phyloP scores from a whole-genome alignment of 2,113 vertebrate species.

The Burhinus bistriatus region DNA sequence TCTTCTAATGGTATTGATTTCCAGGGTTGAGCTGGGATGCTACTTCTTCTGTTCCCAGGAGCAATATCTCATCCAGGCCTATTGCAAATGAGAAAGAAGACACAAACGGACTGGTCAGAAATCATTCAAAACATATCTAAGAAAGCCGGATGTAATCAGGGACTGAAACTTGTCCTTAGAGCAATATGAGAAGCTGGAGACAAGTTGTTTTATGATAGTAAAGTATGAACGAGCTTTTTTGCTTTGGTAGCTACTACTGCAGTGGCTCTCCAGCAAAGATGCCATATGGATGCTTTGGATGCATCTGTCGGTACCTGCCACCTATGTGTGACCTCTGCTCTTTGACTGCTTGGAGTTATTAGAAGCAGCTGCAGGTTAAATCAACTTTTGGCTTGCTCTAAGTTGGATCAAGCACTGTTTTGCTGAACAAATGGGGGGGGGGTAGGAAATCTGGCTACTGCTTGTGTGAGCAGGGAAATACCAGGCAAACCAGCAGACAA shows the following conservation, averaged over 20 bases:
- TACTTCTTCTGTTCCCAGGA: neutral
- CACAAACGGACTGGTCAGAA: neutral
- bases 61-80: neutral
- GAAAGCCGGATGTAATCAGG: neutral
- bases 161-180: neutral
- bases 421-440: neutral
- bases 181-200: neutral
- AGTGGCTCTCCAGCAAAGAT: neutral
- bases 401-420: neutral
- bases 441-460: neutral
- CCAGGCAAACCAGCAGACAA: neutral
- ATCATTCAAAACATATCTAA: neutral
- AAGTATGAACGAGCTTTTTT: neutral
- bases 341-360: neutral
- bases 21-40: neutral
- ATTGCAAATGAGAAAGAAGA: neutral
- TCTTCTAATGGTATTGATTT: neutral
- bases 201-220: neutral
- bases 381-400: neutral
- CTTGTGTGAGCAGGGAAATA: neutral
- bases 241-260: neutral
- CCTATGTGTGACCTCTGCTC: neutral
- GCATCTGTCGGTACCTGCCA: neutral
- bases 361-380: slow-evolving; percentile 16
- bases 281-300: neutral